Base-by-base conservation (phyloP, 2,797 vertebrate species). In the Acrossocheilus fasciatus region DNA sequence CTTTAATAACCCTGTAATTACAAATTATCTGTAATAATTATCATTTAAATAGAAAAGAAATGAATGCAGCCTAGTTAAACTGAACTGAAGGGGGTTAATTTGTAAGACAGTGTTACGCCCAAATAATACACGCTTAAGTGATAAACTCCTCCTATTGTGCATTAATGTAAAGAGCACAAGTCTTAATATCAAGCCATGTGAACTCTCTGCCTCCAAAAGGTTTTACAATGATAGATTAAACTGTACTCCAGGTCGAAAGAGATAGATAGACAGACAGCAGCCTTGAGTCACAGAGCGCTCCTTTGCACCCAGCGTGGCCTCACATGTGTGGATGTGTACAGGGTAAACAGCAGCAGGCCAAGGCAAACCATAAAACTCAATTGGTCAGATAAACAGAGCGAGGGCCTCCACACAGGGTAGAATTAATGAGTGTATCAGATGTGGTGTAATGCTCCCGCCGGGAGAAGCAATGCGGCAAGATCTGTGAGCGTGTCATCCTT, bases 391-490 rank as follows among this genome's bases (percentile, higher is more conserved):
- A 89, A 90, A 92, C 89, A 90, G 81, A 86, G 83, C 47, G 30
- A 82, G 85, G 89, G 86, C 73, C 90, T 89, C 82, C 83, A 77
- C 83, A 54, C 87, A 80, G 59, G 84, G 41, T 70, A 57, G 75
- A 85, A 83, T 88, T 91, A 92, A 92, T 92, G 85, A 83, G 84
- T 91, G 89, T 90, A 90, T 93, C 92, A 92, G 92, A 92, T 92
- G 91, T 87, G 87, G 64, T 54, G 50, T 39, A 86, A 90, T 78
- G 72, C 64, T 75, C 84, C 88, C 87, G 34, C 4, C 4, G 84
- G 89, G 89, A 90, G 82, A 86, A 85, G 64, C 74, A 83, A 45
- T 70, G 80, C 74, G 66, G 70, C 84, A 57, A 92, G 83, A 90
- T 91, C 88, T 83, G 82, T 79, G 52, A 41, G 84, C 36, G 50